These are phyloP conservation scores for Bilobella aurantiaca DNA, from an alignment of 1,140 invertebrate species.

Conservation along the genomic window DNA sequence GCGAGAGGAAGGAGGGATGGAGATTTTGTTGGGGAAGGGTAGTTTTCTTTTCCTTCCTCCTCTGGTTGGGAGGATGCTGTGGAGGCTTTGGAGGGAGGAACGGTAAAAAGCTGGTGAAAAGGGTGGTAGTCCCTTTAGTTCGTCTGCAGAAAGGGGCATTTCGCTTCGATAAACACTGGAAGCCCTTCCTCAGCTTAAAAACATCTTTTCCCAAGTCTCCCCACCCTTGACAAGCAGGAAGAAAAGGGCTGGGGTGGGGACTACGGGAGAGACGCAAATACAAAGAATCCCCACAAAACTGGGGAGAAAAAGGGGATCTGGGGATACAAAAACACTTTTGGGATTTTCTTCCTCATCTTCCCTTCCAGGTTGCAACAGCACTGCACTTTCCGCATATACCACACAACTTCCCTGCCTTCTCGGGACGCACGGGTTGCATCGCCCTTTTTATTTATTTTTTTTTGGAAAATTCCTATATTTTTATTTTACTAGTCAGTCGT, in stretches of 20 bases:
- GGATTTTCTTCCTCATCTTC: neutral
- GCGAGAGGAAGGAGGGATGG: neutral
- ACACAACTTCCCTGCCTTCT: too few relatives aligned
- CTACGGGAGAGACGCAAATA: too few relatives aligned
- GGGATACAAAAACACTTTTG: conserved; percentile 4
- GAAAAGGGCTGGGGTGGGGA: too few relatives aligned
- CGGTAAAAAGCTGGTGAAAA: too few relatives aligned
- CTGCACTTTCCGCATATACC: neutral
- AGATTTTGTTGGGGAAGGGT: neutral
- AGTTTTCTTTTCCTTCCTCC: too few relatives aligned
- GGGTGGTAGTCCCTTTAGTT: too few relatives aligned
- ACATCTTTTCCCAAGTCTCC: neutral
- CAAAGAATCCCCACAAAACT: conserved; percentile 2
- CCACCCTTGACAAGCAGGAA: neutral
- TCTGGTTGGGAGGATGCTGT: neutral
- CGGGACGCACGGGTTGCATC: too few relatives aligned
- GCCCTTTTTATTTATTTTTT: neutral
- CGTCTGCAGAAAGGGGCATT: neutral
- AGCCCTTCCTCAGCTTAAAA: neutral
- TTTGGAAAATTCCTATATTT: neutral
- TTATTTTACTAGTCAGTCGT: neutral
- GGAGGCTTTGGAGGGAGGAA: neutral
- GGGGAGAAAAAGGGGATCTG: conserved; percentile 7
- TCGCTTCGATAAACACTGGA: neutral
- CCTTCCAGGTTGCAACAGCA: neutral